phyloP scores from a whole-genome alignment of 2,797 vertebrate genomes.

The Mormyrus hasselquistii region DNA sequence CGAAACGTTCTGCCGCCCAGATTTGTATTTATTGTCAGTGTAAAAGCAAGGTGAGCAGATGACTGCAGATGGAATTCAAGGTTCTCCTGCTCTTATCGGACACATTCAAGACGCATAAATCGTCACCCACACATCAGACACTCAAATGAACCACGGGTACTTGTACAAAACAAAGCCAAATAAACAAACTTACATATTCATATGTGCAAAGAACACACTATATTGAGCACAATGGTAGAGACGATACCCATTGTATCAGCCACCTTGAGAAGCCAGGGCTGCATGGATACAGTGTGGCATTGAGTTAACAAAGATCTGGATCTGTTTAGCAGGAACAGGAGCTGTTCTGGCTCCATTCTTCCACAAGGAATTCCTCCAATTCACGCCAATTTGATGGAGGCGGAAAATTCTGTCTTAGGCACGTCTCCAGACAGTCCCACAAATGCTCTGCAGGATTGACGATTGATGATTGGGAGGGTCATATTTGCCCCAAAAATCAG shows the following conservation, averaged over 20 bases:
- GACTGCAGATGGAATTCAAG: constrained; percentile 22
- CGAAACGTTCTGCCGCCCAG: constrained; percentile 81
- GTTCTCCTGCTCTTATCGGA: constrained; percentile 1
- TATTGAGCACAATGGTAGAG: neutral
- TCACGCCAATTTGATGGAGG: constrained; percentile 13
- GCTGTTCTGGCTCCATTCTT: constrained; percentile 7
- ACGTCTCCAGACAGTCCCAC: constrained; percentile 8
- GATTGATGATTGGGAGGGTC: neutral
- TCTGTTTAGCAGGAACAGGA: constrained; percentile 12
- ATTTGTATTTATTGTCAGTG: constrained; percentile 61
- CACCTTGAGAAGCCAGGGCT: constrained; percentile 9
- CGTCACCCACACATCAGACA: constrained; percentile 41
- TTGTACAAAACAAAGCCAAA: neutral
- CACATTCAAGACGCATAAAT: neutral
- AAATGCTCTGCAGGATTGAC: neutral
- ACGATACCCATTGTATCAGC: neutral
- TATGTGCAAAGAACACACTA: constrained; percentile 2
- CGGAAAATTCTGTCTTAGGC: constrained; percentile 13
- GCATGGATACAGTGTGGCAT: neutral
- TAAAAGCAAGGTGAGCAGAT: constrained; percentile 50
- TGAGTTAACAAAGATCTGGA: constrained; percentile 15
- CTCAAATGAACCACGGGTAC: constrained; percentile 25
- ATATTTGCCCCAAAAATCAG: neutral
- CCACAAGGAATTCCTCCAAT: constrained; percentile 14
- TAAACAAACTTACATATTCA: neutral